A percentile compares a stretch with the other conserved stretches of the same genome.
Conservation (phyloP, 2,797 vertebrate species). For the Mormyrops attenuatus region DNA sequence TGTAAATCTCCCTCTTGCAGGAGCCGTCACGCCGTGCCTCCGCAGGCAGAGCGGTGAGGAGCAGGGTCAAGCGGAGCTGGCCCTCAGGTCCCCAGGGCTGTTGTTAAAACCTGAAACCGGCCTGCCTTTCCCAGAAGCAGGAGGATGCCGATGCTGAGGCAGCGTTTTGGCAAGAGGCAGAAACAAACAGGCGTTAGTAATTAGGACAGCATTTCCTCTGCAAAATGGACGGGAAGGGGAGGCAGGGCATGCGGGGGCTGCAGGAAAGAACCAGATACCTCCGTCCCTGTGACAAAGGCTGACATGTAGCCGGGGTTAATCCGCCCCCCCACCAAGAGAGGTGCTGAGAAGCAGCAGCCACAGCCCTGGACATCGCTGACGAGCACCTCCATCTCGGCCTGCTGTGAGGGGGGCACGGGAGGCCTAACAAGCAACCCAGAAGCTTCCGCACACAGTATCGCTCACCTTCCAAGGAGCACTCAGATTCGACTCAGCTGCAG, state of each 20-base stretch:
- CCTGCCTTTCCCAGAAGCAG: constrained; percentile 42
- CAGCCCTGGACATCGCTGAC: not conserved
- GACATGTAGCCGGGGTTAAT: constrained; percentile 37
- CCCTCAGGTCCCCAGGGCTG: constrained; percentile 60
- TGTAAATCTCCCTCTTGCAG: constrained; percentile 73
- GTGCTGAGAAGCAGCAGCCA: not conserved
- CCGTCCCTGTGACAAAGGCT: constrained; percentile 33
- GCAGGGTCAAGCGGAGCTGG: constrained; percentile 37
- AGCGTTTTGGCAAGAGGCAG: constrained; percentile 47
- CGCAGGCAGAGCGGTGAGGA: constrained; percentile 59
- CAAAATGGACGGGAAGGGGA: not conserved
- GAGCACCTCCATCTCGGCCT: not conserved
- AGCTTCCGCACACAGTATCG: not conserved
- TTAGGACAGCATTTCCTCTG: constrained; percentile 46
- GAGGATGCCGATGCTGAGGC: constrained; percentile 58
- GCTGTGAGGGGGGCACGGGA: too few relatives aligned
- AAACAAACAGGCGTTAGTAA: constrained; percentile 61
- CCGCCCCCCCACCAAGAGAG: not conserved
- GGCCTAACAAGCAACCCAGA: not conserved
- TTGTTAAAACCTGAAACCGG: constrained; percentile 56
- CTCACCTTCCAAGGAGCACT: not conserved
- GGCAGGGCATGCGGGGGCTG: constrained; percentile 22
- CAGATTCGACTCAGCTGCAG: not conserved
- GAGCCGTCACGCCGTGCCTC: constrained; percentile 63
- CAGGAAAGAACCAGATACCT: constrained; percentile 40